Evolutionary conservation across 2,888 invertebrate species (phyloP).

Genomic region (Gasteruption jaculator): DNA sequence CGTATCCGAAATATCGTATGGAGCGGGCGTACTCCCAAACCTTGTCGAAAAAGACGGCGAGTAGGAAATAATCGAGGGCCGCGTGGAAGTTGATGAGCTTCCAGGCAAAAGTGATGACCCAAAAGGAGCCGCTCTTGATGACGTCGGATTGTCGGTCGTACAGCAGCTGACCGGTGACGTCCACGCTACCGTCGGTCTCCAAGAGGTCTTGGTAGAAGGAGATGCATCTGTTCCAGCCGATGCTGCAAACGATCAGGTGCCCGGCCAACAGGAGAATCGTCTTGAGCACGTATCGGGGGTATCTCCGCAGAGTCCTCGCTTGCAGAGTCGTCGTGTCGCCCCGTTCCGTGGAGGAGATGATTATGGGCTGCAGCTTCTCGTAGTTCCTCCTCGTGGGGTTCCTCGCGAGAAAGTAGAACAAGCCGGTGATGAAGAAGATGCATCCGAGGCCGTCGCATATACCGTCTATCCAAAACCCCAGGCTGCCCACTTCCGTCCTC

Average conservation of each 20-base stretch:
- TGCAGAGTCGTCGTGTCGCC: too few relatives aligned
- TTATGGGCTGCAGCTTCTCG: constrained; percentile 57
- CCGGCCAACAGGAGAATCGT: constrained; percentile 65
- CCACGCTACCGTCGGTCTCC: constrained; percentile 57
- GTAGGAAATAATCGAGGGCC: constrained; percentile 67
- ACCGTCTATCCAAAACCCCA: constrained; percentile 80
- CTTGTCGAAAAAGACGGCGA: constrained; percentile 78
- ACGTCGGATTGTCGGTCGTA: constrained; percentile 57
- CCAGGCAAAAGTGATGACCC: constrained; percentile 71
- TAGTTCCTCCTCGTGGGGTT: constrained; percentile 73
- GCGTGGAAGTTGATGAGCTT: constrained; percentile 76
- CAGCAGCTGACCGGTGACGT: constrained; percentile 52
- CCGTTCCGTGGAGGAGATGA: constrained; percentile 16
- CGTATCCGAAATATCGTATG: constrained; percentile 69
- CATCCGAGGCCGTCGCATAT: constrained; percentile 77
- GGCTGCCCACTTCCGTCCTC: constrained; percentile 73
- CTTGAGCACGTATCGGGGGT: constrained; percentile 57
- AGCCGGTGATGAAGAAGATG: constrained; percentile 66
- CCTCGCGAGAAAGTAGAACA: constrained; percentile 65
- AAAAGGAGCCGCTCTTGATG: constrained; percentile 71
- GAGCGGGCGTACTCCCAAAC: constrained; percentile 71
- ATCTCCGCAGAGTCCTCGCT: constrained; percentile 43
- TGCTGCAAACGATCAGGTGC: constrained; percentile 70
- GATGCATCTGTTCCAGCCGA: constrained; percentile 82
- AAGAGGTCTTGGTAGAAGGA: constrained; percentile 73